These are phyloP conservation scores for Muscina levida DNA, from an alignment of 2,888 invertebrate species.

Conservation along the genomic window DNA sequence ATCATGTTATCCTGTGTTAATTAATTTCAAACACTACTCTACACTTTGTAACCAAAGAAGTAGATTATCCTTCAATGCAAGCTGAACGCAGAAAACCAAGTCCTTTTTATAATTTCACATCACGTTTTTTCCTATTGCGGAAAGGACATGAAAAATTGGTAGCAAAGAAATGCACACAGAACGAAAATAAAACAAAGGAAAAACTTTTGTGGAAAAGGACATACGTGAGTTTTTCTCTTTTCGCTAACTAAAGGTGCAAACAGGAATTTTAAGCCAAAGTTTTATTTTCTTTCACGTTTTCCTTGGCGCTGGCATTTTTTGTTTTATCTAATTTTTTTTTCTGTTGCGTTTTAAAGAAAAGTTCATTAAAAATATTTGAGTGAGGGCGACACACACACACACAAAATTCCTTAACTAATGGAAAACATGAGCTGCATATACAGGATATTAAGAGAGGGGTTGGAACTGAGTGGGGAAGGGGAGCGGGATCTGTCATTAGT, in stretches of 20 bases:
- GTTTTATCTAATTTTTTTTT: no score
- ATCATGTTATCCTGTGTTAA: constrained; percentile 30
- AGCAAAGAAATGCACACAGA: background rate
- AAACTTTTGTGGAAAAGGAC: constrained; percentile 43
- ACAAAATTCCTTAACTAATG: no score
- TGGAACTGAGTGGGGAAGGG: no score
- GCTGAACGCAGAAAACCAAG: background rate
- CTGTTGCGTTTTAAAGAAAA: no score
- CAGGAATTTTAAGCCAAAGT: constrained; percentile 31
- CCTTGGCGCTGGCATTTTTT: no score
- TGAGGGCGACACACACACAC: no score
- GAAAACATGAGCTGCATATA: no score
- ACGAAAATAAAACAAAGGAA: background rate
- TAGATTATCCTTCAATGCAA: constrained; percentile 21
- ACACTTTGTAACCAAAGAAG: background rate
- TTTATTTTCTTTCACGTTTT: no score
- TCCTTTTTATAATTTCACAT: constrained; percentile 14
- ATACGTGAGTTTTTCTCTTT: constrained; percentile 52
- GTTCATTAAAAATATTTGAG: no score
- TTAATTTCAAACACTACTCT: constrained; percentile 27
- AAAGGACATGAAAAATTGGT: constrained; percentile 15
- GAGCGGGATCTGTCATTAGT: no score
- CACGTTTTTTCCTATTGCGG: constrained; percentile 21
- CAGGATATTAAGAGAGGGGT: no score
- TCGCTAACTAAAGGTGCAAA: constrained; percentile 54